Evolutionary conservation across 2,797 vertebrate species (phyloP).

Genomic region (Pempheris klunzingeri): DNA sequence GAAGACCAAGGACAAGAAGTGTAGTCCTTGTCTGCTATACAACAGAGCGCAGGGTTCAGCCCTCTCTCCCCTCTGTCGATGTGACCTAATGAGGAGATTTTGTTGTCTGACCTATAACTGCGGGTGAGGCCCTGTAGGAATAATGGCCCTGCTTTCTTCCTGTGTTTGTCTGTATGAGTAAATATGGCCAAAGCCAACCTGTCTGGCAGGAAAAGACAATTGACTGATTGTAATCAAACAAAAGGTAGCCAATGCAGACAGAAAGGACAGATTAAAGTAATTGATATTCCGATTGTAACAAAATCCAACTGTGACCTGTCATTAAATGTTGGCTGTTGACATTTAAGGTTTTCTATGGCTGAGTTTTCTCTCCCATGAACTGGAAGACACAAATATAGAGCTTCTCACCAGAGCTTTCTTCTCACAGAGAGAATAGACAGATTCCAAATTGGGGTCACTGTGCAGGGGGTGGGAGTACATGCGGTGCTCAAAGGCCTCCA

Average conservation of each 20-base stretch:
- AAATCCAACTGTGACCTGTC: not conserved
- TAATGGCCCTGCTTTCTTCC: conserved; percentile 44
- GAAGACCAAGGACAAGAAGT: not conserved
- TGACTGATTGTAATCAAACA: conserved; percentile 8
- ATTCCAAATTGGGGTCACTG: conserved; percentile 93
- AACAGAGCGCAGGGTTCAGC: not conserved
- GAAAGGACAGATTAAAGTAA: conserved; percentile 1
- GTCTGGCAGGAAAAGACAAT: conserved; percentile 30
- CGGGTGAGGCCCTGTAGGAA: not conserved
- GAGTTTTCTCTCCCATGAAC: conserved; percentile 18
- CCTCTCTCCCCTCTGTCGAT: not conserved
- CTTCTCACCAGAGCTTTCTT: conserved; percentile 93
- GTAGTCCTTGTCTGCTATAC: too few relatives aligned
- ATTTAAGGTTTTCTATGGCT: conserved; percentile 22
- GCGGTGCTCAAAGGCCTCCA: conserved; percentile 97
- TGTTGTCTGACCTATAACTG: conserved; percentile 24
- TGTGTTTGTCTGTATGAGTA: conserved; percentile 47
- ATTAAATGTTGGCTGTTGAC: conserved; percentile 18
- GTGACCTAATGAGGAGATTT: not conserved
- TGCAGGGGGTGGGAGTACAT: conserved; percentile 98
- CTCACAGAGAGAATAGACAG: conserved; percentile 94
- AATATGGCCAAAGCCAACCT: not conserved
- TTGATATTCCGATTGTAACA: not conserved
- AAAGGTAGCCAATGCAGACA: not conserved
- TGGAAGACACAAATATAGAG: not conserved